These are phyloP conservation scores for Trogon melanurus DNA, from an alignment of 2,113 vertebrate species.

Conservation along the genomic window DNA sequence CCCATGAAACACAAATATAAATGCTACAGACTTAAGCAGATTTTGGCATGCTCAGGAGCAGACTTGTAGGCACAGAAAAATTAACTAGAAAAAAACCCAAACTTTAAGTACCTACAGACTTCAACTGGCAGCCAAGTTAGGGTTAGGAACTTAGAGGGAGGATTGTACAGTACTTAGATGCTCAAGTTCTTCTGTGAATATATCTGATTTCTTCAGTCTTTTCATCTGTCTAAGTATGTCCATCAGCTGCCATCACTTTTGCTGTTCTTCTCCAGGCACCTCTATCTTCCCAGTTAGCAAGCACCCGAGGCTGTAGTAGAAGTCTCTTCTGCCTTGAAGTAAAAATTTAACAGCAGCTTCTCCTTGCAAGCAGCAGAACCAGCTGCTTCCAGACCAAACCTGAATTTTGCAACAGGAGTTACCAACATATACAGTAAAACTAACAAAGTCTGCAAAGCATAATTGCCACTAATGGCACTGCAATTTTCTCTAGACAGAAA, in stretches of 20 bases:
- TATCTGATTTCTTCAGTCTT: neutral
- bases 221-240: neutral
- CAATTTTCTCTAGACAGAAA: neutral
- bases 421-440: neutral
- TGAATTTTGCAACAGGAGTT: neutral
- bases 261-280: neutral
- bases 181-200: conserved; percentile 14
- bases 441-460: neutral
- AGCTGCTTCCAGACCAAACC: neutral
- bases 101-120: neutral
- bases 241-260: neutral
- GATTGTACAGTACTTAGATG: neutral
- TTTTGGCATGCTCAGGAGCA: conserved; percentile 9
- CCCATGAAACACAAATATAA: conserved; percentile 1
- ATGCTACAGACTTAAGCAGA: neutral
- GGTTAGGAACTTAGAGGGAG: neutral
- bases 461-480: neutral
- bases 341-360: neutral
- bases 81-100: neutral
- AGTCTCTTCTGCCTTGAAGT: neutral
- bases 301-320: neutral
- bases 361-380: neutral
- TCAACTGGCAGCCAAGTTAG: conserved; percentile 2
- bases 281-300: neutral
- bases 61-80: conserved; percentile 4